Percentiles rank a stretch among this genome's conserved stretches.
Conservation (phyloP, 2,888 invertebrate genomes). For the Dryobota labecula region DNA sequence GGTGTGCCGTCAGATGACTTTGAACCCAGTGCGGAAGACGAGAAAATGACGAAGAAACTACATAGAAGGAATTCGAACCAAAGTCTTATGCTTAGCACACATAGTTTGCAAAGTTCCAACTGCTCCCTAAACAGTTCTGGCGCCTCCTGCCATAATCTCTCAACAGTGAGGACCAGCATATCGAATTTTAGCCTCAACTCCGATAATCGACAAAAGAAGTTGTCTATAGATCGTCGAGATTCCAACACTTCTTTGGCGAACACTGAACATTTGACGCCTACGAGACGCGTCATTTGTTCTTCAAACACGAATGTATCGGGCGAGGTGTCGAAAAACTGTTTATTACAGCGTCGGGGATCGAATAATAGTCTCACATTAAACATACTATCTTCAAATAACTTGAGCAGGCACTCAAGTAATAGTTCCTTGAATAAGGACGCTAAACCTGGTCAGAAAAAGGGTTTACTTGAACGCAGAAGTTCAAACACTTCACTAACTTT, state of each 20-base stretch:
- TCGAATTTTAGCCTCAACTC: conserved; percentile 87
- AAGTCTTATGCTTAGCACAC: conserved; percentile 90
- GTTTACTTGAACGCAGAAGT: conserved; percentile 95
- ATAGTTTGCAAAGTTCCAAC: conserved; percentile 90
- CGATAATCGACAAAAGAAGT: conserved; percentile 89
- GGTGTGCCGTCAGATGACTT: conserved; percentile 93
- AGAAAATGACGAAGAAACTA: conserved; percentile 86
- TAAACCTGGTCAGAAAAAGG: conserved; percentile 90
- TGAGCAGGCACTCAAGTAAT: conserved; percentile 91
- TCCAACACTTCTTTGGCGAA: conserved; percentile 96
- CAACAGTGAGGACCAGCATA: conserved; percentile 85
- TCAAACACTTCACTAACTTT: conserved; percentile 97
- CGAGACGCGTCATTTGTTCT: conserved; percentile 86
- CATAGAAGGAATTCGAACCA: conserved; percentile 92
- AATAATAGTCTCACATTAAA: conserved; percentile 96
- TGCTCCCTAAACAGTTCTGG: conserved; percentile 86
- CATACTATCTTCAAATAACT: conserved; percentile 88
- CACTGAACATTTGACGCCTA: conserved; percentile 82
- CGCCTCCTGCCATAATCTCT: conserved; percentile 84
- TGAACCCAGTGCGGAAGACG: conserved; percentile 85
- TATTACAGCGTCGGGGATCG: conserved; percentile 95
- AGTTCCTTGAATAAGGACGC: conserved; percentile 89
- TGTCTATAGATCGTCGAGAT: conserved; percentile 95
- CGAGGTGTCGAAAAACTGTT: conserved; percentile 90
- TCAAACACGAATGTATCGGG: conserved; percentile 86